These are phyloP conservation scores for Aphrocallistes beatrix DNA, from an alignment of 37 sponge, comb jelly and placozoan genomes.

Conservation along the genomic window DNA sequence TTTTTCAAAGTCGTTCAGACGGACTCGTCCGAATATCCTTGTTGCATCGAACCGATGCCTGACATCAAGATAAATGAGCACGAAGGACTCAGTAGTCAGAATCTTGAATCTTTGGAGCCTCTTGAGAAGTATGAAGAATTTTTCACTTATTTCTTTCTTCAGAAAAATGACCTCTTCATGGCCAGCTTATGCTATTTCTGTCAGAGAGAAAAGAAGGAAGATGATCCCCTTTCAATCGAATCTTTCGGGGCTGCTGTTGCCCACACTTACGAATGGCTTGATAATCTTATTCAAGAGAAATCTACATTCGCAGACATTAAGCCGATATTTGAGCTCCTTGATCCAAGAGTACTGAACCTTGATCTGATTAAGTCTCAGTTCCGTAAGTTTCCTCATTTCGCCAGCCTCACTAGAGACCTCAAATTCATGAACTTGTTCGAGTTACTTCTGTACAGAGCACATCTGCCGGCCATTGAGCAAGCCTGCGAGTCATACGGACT, in stretches of 20 bases:
- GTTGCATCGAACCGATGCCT: neutral
- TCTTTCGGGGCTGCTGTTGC: neutral
- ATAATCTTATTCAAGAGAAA: neutral
- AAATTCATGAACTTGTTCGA: neutral
- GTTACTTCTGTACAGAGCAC: slow-evolving; percentile 2
- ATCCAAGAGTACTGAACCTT: neutral
- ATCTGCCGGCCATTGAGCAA: neutral
- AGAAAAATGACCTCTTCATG: slow-evolving; percentile 15
- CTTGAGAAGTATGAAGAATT: neutral
- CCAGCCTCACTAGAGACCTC: neutral
- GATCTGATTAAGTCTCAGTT: neutral
- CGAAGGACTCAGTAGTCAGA: neutral
- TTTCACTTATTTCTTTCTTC: neutral
- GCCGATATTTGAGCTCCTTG: neutral
- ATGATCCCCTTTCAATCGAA: neutral
- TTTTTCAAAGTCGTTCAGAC: neutral
- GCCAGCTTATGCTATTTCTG: neutral
- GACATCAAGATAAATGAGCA: slow-evolving; percentile 8
- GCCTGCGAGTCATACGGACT: neutral
- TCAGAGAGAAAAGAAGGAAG: neutral
- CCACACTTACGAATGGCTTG: neutral
- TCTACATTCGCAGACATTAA: neutral
- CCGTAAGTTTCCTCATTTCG: neutral
- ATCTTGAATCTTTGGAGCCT: neutral
- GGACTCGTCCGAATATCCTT: neutral